phyloP scores from a whole-genome alignment of 2,113 vertebrate species.

The Marcusenius ussheri region DNA sequence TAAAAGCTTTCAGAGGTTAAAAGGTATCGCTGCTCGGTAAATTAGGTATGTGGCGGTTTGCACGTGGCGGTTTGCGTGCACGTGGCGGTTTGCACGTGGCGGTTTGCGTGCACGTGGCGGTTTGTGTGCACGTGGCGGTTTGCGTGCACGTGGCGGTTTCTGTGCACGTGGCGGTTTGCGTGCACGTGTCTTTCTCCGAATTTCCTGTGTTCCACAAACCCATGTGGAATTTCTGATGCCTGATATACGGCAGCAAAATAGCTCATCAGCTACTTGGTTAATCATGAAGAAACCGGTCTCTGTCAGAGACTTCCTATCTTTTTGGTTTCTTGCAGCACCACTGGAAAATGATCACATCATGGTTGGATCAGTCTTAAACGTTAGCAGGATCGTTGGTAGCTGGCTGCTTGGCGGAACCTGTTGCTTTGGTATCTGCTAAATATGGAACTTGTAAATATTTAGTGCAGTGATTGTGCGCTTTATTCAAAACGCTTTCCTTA shows the following conservation, averaged over 20 bases:
- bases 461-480: background rate
- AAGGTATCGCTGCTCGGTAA: background rate
- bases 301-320: background rate
- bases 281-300: background rate
- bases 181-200: background rate
- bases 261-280: background rate
- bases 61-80: too few relatives aligned
- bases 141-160: background rate
- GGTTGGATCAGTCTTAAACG: background rate
- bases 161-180: background rate
- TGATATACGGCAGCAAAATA: background rate
- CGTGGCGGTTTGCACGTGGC: background rate
- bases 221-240: background rate
- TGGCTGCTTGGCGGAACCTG: background rate
- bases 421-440: background rate
- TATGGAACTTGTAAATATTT: background rate
- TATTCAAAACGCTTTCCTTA: background rate
- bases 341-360: background rate
- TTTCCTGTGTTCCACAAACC: background rate
- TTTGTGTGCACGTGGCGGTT: background rate
- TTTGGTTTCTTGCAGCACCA: background rate
- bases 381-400: background rate
- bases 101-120: too few relatives aligned
- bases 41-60: background rate
- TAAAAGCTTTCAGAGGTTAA: background rate